Evolutionary conservation across 2,888 invertebrate genomes (phyloP), one percentile per base, ranked within the genome.

Genomic region (Cheilosia impressa): DNA sequence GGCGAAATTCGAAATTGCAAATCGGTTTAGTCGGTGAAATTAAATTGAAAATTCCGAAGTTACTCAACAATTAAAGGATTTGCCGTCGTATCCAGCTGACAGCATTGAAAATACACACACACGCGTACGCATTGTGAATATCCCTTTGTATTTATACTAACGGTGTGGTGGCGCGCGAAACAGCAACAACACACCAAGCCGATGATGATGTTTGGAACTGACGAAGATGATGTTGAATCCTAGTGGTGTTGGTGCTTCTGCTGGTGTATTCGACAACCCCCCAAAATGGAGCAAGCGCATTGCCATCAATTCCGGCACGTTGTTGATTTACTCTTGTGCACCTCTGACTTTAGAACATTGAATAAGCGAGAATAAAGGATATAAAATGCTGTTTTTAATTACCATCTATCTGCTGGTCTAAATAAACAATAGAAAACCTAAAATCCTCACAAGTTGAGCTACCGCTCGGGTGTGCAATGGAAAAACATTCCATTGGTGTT

Each of bases 291-390:
- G 85, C 85, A 85, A 66, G 85, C 85, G 85, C 85, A 85, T 3
- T 81, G 58, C 66, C 55, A 71, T 22, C 45, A 34, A 76, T 58
- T 85, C 66, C 85, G 85, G 85, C 85, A 85, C 77, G 72, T 81
- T 85, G 85, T 81, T 81, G 85, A 85, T 81, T 84, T 84, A 75
- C 80, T 84, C 84, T 71, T 81, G 85, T 76, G 77, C 85, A 85
- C 81, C 76, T 81, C 72, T 76, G 72, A 85, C 80, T 85, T 77
- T 76, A 45, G 50, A 71, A 76, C 57, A 85, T 63, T 68, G 71
- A 68, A 81, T 55, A 72, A 84, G 68, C 63, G 22, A 75, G 62
- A 53, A 27, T 24, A 38, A 79, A 68, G 63, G 50, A 79, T 22
- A 73, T 65, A 27, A 43, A 52, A 65, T 75, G 45, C 65, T 79